Conservation (phyloP, 2,113 vertebrate species). For the Pachycephala philippinensis region DNA sequence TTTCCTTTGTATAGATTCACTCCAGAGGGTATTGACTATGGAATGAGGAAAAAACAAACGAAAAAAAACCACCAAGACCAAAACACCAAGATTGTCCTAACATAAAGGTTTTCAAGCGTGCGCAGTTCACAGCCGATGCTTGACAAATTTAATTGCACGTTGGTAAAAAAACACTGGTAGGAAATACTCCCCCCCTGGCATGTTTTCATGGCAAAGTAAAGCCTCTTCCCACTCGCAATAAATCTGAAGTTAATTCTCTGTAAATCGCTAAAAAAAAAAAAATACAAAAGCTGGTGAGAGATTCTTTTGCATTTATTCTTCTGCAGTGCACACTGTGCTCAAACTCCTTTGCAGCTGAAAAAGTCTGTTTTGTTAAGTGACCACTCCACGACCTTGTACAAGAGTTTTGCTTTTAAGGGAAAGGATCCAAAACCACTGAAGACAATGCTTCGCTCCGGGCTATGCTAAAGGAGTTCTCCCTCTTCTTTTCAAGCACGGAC, state of each 20-base stretch:
- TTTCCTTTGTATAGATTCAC: background rate
- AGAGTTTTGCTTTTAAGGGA: background rate
- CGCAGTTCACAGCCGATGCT: fast-evolving
- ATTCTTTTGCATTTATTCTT: too few relatives aligned
- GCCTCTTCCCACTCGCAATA: background rate
- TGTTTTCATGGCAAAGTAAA: background rate
- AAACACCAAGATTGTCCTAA: background rate
- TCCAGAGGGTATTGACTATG: background rate
- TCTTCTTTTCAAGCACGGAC: background rate
- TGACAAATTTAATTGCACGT: background rate
- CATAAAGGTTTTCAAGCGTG: background rate
- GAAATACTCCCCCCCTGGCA: background rate
- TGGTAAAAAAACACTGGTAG: background rate
- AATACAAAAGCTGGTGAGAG: fast-evolving
- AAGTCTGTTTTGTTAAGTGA: background rate
- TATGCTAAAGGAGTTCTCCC: background rate
- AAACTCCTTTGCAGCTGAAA: background rate
- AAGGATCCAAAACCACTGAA: background rate
- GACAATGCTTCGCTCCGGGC: background rate
- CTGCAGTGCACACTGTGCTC: fast-evolving
- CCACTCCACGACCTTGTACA: background rate
- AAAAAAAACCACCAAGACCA: background rate
- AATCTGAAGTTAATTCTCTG: background rate
- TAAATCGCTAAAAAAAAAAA: background rate
- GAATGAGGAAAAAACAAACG: background rate